Percentiles rank a stretch among this genome's conserved stretches.
phyloP scores from a whole-genome alignment of 1,140 invertebrate species.

The Octopus bimaculoides region DNA sequence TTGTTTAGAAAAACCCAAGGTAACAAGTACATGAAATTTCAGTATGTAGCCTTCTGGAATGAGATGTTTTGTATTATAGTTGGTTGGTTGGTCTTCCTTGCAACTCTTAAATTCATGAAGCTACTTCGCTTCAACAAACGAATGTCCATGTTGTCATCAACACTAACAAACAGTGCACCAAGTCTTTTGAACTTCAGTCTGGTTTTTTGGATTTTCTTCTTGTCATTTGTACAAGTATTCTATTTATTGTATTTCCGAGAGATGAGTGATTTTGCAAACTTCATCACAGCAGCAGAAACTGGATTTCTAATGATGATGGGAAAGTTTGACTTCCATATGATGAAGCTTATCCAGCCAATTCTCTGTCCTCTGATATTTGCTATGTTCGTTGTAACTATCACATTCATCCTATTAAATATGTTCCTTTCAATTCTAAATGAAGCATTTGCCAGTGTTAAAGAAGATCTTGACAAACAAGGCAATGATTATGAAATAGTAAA shows the following conservation, averaged over 20 bases:
- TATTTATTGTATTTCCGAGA: constrained; percentile 59
- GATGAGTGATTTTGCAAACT: constrained; percentile 58
- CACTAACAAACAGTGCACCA: constrained; percentile 46
- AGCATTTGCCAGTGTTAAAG: constrained; percentile 56
- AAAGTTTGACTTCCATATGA: constrained; percentile 61
- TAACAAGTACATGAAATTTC: constrained; percentile 61
- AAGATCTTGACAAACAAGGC: constrained; percentile 64
- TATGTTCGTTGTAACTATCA: constrained; percentile 60
- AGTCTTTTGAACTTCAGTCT: constrained; percentile 54
- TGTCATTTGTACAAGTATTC: constrained; percentile 59
- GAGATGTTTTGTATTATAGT: constrained; percentile 59
- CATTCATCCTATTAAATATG: constrained; percentile 63
- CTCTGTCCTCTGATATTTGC: constrained; percentile 61
- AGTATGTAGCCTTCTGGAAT: constrained; percentile 59
- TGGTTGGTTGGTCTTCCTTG: constrained; percentile 60
- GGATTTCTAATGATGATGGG: constrained; percentile 63
- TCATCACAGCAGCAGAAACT: constrained; percentile 59
- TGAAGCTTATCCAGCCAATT: constrained; percentile 55
- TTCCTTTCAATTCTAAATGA: constrained; percentile 64
- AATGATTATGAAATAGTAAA: constrained; percentile 68
- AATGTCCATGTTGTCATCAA: constrained; percentile 56
- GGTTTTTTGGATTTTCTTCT: constrained; percentile 56
- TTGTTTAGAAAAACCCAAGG: constrained; percentile 58
- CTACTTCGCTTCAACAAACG: constrained; percentile 62
- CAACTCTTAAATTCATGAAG: constrained; percentile 61